Base-by-base conservation (phyloP, 2,888 invertebrate genomes). In the Fissipunctia ypsillon region DNA sequence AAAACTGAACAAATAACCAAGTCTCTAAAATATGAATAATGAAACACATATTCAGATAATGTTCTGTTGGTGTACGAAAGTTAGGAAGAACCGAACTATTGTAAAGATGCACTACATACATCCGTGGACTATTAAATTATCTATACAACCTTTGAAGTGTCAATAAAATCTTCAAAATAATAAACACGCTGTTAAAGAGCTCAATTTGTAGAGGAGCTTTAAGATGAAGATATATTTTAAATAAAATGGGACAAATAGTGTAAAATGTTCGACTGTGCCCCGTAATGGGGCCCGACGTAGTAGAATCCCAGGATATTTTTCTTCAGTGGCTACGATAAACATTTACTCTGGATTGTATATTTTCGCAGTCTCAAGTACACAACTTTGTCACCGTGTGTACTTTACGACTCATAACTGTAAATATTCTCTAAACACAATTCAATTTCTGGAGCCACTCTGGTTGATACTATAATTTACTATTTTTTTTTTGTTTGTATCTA, bases 21-120 rank as follows among this genome's bases (percentile, higher is more conserved):
- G 91, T 93, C 90, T 93, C 89, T 94, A 94, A 95, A 95, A 95
- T 95, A 94, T 95, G 93, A 95, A 95, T 93, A 94, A 94, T 94
- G 82, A 95, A 95, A 95, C 91, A 94, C 91, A 91, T 91, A 87
- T 83, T 91, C 89, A 87, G 90, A 88, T 91, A 88, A 90, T 90
- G 87, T 90, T 89, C 88, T 85, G 88, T 88, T 88, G 88, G 85
- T 85, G 83, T 87, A 83, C 84, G 76, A 85, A 78, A 85, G 82
- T 88, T 87, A 84, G 90, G 89, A 90, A 91, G 83, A 89, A 90
- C 90, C 84, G 76, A 90, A 90, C 90, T 88, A 89, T 90, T 89
- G 88, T 68, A 70, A 76, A 43, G 68, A 82, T 57, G 73, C 41
- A 60, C 60, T 67, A 54, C 35, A 81, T 78, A 78, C 81, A 74